phyloP scores from a whole-genome alignment of 2,888 invertebrate genomes.

The Alsophila aescularia region DNA sequence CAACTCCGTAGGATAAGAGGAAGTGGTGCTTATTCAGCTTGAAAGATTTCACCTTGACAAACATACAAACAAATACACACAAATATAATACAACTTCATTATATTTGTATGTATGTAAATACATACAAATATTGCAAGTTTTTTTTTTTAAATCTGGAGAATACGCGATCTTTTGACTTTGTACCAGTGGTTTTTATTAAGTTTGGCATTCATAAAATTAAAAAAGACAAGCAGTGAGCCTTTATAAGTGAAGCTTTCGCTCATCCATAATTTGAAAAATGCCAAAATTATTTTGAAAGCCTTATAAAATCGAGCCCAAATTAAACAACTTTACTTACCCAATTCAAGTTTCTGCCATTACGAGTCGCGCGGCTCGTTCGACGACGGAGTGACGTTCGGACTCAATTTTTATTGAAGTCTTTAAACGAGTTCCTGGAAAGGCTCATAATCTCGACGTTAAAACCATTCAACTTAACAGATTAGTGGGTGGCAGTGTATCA shows the following conservation, averaged over 20 bases:
- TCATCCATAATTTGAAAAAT: conserved; percentile 14
- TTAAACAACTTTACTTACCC: conserved; percentile 36
- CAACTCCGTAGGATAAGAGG: too few relatives aligned
- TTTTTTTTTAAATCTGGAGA: too few relatives aligned
- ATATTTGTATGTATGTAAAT: too few relatives aligned
- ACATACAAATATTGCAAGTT: too few relatives aligned
- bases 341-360: conserved; percentile 38
- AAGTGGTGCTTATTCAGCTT: too few relatives aligned
- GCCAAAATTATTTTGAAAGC: conserved; percentile 9
- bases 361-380: conserved; percentile 33
- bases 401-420: conserved; percentile 51
- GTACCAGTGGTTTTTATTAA: too few relatives aligned
- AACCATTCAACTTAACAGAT: conserved; percentile 43
- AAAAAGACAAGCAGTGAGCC: not conserved
- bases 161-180: too few relatives aligned
- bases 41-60: too few relatives aligned
- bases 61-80: too few relatives aligned
- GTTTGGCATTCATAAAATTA: too few relatives aligned
- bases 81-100: too few relatives aligned
- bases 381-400: conserved; percentile 31
- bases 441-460: conserved; percentile 42
- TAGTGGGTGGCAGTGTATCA: conserved; percentile 22
- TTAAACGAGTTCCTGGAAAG: conserved; percentile 38
- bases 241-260: not conserved
- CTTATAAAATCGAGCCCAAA: conserved; percentile 24